phyloP scores from a whole-genome alignment of 1,140 invertebrate species.

The Solenopsis fugax region DNA sequence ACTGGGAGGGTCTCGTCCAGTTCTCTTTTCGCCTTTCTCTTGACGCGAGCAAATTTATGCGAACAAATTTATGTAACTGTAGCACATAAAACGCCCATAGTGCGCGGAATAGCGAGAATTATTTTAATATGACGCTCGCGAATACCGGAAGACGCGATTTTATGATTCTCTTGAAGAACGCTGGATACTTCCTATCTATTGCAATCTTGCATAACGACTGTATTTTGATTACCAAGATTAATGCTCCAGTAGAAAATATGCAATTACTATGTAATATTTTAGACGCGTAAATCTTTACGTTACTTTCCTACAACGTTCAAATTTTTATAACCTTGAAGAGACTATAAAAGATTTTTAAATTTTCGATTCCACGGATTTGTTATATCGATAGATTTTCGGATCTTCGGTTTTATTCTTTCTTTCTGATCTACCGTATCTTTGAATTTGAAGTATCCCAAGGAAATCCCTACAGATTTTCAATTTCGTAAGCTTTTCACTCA shows the following conservation, averaged over 20 bases:
- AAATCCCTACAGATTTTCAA: not conserved
- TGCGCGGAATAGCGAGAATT: constrained; percentile 32
- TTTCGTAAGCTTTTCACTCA: not conserved
- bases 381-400: constrained; percentile 8
- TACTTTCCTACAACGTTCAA: not conserved
- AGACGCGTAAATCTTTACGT: not conserved
- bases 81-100: constrained; percentile 15
- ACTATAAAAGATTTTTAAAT: not conserved
- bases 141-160: not conserved
- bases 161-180: too few species aligned
- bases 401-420: not conserved
- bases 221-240: not conserved
- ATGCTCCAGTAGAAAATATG: not conserved
- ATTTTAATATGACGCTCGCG: constrained; percentile 21
- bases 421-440: not conserved
- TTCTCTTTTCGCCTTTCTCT: not conserved
- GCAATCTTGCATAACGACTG: constrained; percentile 1
- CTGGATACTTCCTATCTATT: not conserved
- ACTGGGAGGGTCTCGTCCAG: not conserved
- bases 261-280: not conserved
- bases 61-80: not conserved
- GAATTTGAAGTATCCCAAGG: constrained; percentile 14
- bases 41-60: constrained; percentile 32
- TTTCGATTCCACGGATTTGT: not conserved
- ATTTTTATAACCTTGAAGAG: not conserved